Conservation (phyloP, 2,888 invertebrate genomes). For the Drosophila anomalata region DNA sequence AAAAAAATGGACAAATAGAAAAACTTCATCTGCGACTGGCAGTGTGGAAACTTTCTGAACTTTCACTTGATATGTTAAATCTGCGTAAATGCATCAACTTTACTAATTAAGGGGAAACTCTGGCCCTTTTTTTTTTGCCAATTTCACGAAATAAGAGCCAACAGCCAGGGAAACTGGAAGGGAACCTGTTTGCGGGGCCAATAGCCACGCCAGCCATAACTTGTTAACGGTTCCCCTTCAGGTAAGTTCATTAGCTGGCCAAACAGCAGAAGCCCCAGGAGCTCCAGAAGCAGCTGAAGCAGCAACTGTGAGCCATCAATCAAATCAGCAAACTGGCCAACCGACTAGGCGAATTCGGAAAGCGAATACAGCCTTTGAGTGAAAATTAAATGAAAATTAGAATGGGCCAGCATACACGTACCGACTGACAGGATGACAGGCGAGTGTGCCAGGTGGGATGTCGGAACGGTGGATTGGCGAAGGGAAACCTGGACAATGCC, state of each 20-base stretch:
- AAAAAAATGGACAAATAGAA: neutral
- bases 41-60: neutral
- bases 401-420: conserved; percentile 47
- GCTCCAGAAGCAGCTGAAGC: neutral
- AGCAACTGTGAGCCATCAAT: conserved; percentile 60
- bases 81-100: conserved; percentile 60
- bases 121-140: neutral
- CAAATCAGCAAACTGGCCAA: conserved; percentile 71
- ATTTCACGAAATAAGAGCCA: conserved; percentile 6
- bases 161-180: conserved; percentile 4
- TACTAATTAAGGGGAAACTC: conserved; percentile 56
- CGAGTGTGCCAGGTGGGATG: conserved; percentile 5
- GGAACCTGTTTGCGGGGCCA: neutral
- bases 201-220: conserved; percentile 49
- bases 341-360: conserved; percentile 41
- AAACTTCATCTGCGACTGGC: conserved; percentile 23
- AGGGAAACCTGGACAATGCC: conserved; percentile 45
- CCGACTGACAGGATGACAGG: conserved; percentile 10
- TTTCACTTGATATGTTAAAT: conserved; percentile 47
- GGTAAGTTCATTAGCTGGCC: conserved; percentile 63
- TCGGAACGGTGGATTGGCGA: conserved; percentile 28
- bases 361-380: conserved; percentile 8
- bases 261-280: conserved; percentile 11
- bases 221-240: conserved; percentile 64
- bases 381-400: conserved; percentile 76